Base-by-base conservation (phyloP, 2,113 vertebrate species). In the Bufo gargarizans region DNA sequence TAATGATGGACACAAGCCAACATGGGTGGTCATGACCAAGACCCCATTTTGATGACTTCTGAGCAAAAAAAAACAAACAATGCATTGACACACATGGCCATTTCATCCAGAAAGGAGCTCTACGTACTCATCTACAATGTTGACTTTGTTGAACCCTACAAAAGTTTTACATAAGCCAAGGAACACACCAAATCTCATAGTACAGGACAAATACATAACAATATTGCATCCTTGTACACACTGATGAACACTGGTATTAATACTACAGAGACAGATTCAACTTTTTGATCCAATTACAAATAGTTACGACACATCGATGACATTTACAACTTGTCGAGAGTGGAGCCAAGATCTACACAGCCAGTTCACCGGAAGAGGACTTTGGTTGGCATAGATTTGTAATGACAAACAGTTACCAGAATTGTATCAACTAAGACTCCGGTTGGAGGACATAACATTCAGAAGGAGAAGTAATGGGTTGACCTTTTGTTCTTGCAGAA, bases 151-250 rank as follows among this genome's bases (percentile, higher is more conserved):
- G 20, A 53, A 13, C 6, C 65, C 20, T 71, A 69, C 43, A 50
- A 76, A 76, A 16, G 7, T 76, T 76, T 76, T 53, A 61, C 55
- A 20, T 19, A 67, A 49, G 17, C 22, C 63, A 55, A 67, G 78
- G 5, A 67, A 84, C 82, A 84, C 82, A 79, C 22, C 77, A 59
- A 81, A 81, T 59, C 20, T 81, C 56, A 45, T 72, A 33, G 82
- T 71, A 84, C 82, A 84, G 82, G 63, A 84, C 82, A 84, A 84
- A 55, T 71, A 84, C 82, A 55, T 71, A 17, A 83, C 82, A 84
- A 53, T 69, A 84, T 16, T 55, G 82, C 82, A 50, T 84, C 65
- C 82, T 13, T 55, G 82, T 84, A 84, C 63, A 55, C 63, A 71
- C 5, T 5, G 56, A 81, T 63, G 80, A 82, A 82, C 58, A 82